These are phyloP conservation scores for Hormaphis cornu DNA, from an alignment of 1,140 invertebrate genomes.

Conservation along the genomic window DNA sequence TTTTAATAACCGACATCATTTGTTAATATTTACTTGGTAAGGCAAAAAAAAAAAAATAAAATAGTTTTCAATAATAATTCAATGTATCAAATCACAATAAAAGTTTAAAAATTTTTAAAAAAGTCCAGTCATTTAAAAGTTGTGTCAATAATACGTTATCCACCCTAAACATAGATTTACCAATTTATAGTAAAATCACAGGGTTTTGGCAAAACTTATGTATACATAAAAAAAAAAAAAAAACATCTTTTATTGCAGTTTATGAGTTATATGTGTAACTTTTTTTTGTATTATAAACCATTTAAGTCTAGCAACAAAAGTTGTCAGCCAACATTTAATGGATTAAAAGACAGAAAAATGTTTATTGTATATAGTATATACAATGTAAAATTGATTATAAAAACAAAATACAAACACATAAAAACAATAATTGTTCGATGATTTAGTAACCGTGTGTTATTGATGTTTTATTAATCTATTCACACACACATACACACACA, in stretches of 20 bases:
- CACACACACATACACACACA: neutral
- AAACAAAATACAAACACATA: constrained; percentile 5
- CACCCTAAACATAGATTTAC: neutral
- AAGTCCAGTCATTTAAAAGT: constrained; percentile 6
- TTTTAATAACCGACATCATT: neutral
- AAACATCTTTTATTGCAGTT: neutral
- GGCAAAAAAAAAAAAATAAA: neutral
- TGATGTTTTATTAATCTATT: neutral
- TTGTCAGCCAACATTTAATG: neutral
- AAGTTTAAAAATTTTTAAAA: neutral
- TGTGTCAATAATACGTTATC: neutral
- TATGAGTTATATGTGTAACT: neutral
- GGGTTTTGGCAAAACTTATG: neutral
- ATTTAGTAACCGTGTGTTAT: neutral
- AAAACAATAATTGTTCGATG: neutral
- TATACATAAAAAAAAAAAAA: neutral
- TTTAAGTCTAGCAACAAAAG: neutral
- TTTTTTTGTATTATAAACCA: neutral
- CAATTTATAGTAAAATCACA: neutral
- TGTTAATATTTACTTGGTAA: neutral
- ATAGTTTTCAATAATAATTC: neutral
- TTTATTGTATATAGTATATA: neutral
- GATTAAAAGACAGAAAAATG: neutral
- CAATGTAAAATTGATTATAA: neutral
- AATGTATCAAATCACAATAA: neutral